Evolutionary conservation across 1,140 invertebrate species (phyloP).

Genomic region (Lordiphosa clarofinis): DNA sequence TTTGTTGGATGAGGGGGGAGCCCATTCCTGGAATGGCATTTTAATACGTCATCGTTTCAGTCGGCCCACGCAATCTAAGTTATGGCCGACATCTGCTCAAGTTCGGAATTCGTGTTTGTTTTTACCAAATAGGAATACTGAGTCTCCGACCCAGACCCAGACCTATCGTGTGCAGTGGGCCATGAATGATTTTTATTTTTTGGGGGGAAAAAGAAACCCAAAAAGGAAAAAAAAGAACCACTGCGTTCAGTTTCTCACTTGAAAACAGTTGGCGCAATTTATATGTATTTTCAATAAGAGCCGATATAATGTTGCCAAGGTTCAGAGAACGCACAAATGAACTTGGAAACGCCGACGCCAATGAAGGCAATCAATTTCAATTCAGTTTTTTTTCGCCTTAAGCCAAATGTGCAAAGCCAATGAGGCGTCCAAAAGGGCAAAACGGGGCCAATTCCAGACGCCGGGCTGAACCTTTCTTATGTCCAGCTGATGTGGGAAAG

Average conservation of each 20-base stretch:
- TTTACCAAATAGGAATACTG: slow-evolving; percentile 55
- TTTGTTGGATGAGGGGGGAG: neutral
- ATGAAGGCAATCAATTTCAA: slow-evolving; percentile 77
- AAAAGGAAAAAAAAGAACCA: slow-evolving; percentile 42
- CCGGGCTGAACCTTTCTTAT: slow-evolving; percentile 44
- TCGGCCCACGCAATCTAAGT: slow-evolving; percentile 68
- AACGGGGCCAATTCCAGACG: slow-evolving; percentile 63
- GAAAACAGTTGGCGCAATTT: slow-evolving; percentile 60
- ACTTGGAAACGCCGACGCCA: slow-evolving; percentile 55
- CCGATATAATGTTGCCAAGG: slow-evolving; percentile 74
- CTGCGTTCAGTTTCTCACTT: slow-evolving; percentile 33
- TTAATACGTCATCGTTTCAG: slow-evolving; percentile 75
- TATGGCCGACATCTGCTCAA: slow-evolving; percentile 68
- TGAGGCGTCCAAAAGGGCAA: slow-evolving; percentile 69
- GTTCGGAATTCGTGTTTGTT: slow-evolving; percentile 69
- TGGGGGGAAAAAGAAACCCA: slow-evolving; percentile 21
- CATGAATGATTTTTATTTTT: slow-evolving; percentile 35
- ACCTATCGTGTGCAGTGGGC: slow-evolving; percentile 49
- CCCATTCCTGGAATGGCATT: slow-evolving; percentile 51
- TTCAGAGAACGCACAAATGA: slow-evolving; percentile 71
- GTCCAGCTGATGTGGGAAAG: slow-evolving; percentile 1
- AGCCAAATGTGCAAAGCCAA: slow-evolving; percentile 50
- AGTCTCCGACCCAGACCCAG: slow-evolving; percentile 2
- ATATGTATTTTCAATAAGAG: slow-evolving; percentile 74
- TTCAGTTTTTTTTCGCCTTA: slow-evolving; percentile 67